Base-by-base conservation (phyloP, 2,113 vertebrate species). In the Python bivittatus region DNA sequence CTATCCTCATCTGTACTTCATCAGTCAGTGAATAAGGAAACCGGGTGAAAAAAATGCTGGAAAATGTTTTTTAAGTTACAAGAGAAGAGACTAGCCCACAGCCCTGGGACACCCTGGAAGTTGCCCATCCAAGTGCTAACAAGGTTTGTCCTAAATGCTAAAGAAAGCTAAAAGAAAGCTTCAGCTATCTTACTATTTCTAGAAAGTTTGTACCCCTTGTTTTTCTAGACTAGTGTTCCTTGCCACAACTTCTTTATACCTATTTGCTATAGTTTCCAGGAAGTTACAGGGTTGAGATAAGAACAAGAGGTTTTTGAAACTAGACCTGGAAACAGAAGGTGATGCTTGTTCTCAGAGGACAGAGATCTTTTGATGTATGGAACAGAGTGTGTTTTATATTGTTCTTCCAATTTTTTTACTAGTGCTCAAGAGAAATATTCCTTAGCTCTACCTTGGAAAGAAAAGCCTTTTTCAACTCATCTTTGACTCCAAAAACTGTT, bases 161-260 rank as follows among this genome's bases (percentile, higher is more conserved):
- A n/a, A n/a, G n/a, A n/a, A n/a, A n/a, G 27, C 27, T 29, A 2
- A 64, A 64, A 57, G 56, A 20, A 22, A 64, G 11, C 61, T 64
- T 64, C 27, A 29, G 0, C 27, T 17, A 22, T 12, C 0, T 57
- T 7, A 0, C 27, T 5, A 58, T 5, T 1, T 11, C 27, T 53
- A 23, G 27, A 86, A 53, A 27, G 52, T 53, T 6, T 13, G 11
- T 17, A 38, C 22, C 1, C 29, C 27, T 64, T 64, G 61, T 86
- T 33, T 5, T 25, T 72, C 1, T 48, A 6, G 17, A 6, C 53
- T 17, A 58, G 25, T 11, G 93, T 58, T 12, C 6, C 8, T 48
- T 33, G 23, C 17, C 22, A 38, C 33, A 42, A 27, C 44, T 58
- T 52, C 72, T 13, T 85, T 20, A 33, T 85, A 48, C 13, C 42